Evolutionary conservation across 2,888 invertebrate genomes (phyloP).

Genomic region (Apomyelois bistriatella): DNA sequence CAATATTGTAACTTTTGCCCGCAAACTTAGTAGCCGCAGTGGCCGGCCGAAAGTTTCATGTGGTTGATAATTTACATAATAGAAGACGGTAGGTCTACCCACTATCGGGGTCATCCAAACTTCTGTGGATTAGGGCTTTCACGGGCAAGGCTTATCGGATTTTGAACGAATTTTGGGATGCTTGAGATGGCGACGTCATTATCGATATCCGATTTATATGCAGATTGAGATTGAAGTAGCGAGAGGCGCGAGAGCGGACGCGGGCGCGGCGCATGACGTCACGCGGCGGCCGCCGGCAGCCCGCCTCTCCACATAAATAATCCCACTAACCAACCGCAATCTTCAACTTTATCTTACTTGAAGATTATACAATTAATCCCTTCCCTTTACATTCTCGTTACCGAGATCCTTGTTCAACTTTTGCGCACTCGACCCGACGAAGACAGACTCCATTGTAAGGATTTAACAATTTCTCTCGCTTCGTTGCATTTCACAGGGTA

Average conservation of each 20-base stretch:
- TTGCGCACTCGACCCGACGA: conserved; percentile 69
- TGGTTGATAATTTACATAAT: conserved; percentile 78
- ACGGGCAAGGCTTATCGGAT: conserved; percentile 73
- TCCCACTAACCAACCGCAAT: conserved; percentile 44
- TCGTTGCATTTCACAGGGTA: conserved; percentile 71
- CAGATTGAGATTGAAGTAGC: conserved; percentile 69
- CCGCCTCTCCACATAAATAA: conserved; percentile 48
- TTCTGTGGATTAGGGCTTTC: conserved; percentile 76
- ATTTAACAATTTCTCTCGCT: conserved; percentile 74
- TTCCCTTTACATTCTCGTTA: conserved; percentile 55
- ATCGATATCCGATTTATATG: conserved; percentile 80
- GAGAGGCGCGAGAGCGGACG: conserved; percentile 27
- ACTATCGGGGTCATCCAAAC: conserved; percentile 75
- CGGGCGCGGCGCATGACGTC: conserved; percentile 46
- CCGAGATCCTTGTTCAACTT: conserved; percentile 67
- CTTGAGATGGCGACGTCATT: conserved; percentile 75
- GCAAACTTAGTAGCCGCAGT: conserved; percentile 66
- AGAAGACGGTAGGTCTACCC: conserved; percentile 74
- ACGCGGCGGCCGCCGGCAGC: conserved; percentile 27
- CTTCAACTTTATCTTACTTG: conserved; percentile 55
- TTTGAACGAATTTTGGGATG: conserved; percentile 74
- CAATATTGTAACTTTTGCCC: conserved; percentile 67
- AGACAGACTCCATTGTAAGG: conserved; percentile 72
- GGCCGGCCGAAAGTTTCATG: conserved; percentile 70
- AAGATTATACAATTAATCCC: conserved; percentile 62